These are phyloP conservation scores for Urocolius indicus DNA, from an alignment of 2,113 vertebrate species.

Conservation along the genomic window DNA sequence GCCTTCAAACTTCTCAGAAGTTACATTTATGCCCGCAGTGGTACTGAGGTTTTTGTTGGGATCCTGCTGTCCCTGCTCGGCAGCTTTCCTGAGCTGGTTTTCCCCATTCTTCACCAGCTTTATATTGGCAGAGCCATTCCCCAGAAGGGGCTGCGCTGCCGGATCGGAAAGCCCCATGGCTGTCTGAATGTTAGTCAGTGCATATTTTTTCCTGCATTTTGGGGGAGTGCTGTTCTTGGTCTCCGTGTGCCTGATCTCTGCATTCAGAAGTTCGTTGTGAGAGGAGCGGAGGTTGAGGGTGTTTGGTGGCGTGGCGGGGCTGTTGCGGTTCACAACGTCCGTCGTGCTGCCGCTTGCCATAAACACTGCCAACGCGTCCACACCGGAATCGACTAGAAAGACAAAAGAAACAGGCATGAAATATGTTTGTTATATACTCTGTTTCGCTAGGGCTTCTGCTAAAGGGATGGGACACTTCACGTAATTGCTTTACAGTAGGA, in stretches of 20 bases:
- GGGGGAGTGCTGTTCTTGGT: conserved; percentile 86
- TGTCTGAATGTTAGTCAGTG: conserved; percentile 89
- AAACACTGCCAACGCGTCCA: conserved; percentile 87
- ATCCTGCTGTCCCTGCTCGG: conserved; percentile 87
- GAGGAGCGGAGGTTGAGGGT: conserved; percentile 93
- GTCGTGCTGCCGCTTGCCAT: conserved; percentile 86
- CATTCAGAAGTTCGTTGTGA: conserved; percentile 92
- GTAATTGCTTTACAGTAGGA: neutral
- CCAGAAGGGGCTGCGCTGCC: conserved; percentile 78
- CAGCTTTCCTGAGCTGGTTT: conserved; percentile 94
- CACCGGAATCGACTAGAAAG: conserved; percentile 78
- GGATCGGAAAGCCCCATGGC: conserved; percentile 91
- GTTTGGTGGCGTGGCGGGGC: conserved; percentile 83
- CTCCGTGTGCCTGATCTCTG: conserved; percentile 88
- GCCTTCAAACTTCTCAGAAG: conserved; percentile 88
- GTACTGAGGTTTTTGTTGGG: conserved; percentile 84
- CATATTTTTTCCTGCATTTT: conserved; percentile 91
- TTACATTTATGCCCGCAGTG: conserved; percentile 68
- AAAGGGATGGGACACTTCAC: neutral
- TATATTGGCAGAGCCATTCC: conserved; percentile 87
- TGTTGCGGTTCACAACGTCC: conserved; percentile 86
- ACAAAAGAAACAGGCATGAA: neutral
- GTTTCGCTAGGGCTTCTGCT: neutral
- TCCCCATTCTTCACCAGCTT: conserved; percentile 98
- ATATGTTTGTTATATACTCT: rapidly evolving